Conservation (phyloP, 2,888 invertebrate genomes). For the Vandiemenella viatica region DNA sequence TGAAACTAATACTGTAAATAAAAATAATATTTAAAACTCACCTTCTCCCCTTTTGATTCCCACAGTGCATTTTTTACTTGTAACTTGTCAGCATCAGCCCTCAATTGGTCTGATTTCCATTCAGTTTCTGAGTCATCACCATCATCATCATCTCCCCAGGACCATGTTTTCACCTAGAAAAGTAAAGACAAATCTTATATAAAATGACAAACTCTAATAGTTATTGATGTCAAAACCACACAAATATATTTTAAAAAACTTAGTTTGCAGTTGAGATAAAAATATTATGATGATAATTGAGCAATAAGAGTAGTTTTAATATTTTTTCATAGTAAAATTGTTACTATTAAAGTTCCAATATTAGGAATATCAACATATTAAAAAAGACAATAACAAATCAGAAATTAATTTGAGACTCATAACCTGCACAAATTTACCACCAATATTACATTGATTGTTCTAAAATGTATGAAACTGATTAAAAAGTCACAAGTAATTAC, state of each 20-base stretch:
- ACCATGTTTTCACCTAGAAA: conserved; percentile 6
- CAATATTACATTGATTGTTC: neutral
- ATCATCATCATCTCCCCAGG: conserved; percentile 39
- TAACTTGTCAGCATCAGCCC: neutral
- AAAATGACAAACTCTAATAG: too few relatives aligned
- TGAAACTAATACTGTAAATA: neutral
- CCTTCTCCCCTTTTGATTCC: conserved; percentile 7
- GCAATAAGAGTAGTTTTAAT: too few relatives aligned
- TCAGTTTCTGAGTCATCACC: conserved; percentile 38
- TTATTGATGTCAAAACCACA: too few relatives aligned
- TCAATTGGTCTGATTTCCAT: conserved; percentile 21
- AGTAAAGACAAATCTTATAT: neutral
- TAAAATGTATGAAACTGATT: neutral
- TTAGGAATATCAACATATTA: neutral
- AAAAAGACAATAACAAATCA: neutral
- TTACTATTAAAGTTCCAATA: neutral
- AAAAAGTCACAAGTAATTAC: conserved; percentile 27
- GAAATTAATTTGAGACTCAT: neutral
- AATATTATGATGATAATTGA: too few relatives aligned
- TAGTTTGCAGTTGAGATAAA: too few relatives aligned
- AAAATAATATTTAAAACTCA: conserved; percentile 18
- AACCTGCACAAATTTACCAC: too few relatives aligned
- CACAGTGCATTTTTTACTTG: neutral
- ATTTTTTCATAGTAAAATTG: too few relatives aligned
- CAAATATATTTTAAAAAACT: too few relatives aligned